phyloP scores from a whole-genome alignment of 1,140 invertebrate species.

The Cheumatopsyche charites region DNA sequence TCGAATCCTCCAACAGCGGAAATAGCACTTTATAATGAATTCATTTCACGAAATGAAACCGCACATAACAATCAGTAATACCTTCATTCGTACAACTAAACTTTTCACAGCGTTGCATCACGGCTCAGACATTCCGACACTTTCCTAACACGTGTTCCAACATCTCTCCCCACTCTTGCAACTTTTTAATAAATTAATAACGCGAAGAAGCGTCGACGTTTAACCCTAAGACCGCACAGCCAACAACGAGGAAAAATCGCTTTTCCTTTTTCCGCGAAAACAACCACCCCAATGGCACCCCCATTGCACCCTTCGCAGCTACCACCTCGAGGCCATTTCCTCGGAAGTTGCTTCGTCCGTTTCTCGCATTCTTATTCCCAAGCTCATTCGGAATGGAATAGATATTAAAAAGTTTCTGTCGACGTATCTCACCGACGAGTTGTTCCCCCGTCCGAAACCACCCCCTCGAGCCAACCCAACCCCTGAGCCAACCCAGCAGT shows the following conservation, averaged over 20 bases:
- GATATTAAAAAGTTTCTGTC: conserved; percentile 49
- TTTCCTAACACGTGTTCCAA: background rate
- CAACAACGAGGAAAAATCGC: conserved; percentile 45
- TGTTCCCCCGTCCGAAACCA: conserved; percentile 25
- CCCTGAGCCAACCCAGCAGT: too few relatives aligned
- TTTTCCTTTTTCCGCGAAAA: conserved; percentile 28
- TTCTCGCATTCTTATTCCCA: conserved; percentile 42
- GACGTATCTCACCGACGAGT: conserved; percentile 14
- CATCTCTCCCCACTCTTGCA: too few relatives aligned
- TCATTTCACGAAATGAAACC: too few relatives aligned
- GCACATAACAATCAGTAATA: too few relatives aligned
- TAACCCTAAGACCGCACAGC: conserved; percentile 39
- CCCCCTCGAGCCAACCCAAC: conserved; percentile 2
- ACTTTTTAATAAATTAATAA: conserved; percentile 39
- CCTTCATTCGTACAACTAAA: too few relatives aligned
- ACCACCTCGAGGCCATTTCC: too few relatives aligned
- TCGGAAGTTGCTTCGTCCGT: too few relatives aligned
- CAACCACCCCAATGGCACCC: background rate
- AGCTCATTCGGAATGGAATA: conserved; percentile 48
- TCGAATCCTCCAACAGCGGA: too few relatives aligned
- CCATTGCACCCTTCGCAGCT: too few relatives aligned
- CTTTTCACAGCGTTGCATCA: too few relatives aligned
- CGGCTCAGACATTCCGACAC: too few relatives aligned
- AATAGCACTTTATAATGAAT: too few relatives aligned
- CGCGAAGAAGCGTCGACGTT: conserved; percentile 30